Base-by-base conservation (phyloP, 1,140 invertebrate species). In the Cataglyphis hispanica region DNA sequence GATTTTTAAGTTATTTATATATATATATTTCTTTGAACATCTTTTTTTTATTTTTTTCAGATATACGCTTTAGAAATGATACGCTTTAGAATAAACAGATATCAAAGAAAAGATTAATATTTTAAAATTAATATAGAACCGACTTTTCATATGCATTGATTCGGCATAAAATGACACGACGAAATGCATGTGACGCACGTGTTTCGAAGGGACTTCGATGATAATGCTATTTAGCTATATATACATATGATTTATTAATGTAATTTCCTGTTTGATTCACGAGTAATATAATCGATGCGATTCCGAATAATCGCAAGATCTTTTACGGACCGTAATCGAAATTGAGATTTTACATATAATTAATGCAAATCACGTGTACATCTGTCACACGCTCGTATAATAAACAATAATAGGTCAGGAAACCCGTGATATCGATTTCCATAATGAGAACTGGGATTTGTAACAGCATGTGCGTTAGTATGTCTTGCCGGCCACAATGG, bases 391-490 rank as follows among this genome's bases (percentile, higher is more conserved):
- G 46, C 10, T 22, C 11, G 16, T 25, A 13, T 19, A 19, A 19
- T 69, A 69, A 80, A 80, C 46, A 56, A 80, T 27, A 56, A 80
- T 40, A 56, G 64, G 31, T 46, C 64, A 13, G 46, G 13, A 34
- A 22, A 56, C 16, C 31, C 2, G 5, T 40, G 61, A 53, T 80
- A 80, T 80, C 31, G 63, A 80, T 69, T 22, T 40, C 31, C n/a
- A 4, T 80, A 80, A 69, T 80, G 63, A 80, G 77, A 69, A 56
- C 31, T 40, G 50, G 64, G 34, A 80, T 69, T 80, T 53, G 46
- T 37, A 56, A 34, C 16, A 50, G 19, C 56, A 43, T 16, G 19
- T 4, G 46, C 13, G 22, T 69, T 80, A 27, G 22, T 40, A 40
- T 8, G 13, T 10, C n/a, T 13, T 19, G 13, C 19, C 34, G 64